A percentile compares a stretch with the other conserved stretches of the same genome.
These are phyloP conservation scores for Acromyrmex heyeri DNA, from an alignment of 1,140 invertebrate genomes.

Conservation along the genomic window DNA sequence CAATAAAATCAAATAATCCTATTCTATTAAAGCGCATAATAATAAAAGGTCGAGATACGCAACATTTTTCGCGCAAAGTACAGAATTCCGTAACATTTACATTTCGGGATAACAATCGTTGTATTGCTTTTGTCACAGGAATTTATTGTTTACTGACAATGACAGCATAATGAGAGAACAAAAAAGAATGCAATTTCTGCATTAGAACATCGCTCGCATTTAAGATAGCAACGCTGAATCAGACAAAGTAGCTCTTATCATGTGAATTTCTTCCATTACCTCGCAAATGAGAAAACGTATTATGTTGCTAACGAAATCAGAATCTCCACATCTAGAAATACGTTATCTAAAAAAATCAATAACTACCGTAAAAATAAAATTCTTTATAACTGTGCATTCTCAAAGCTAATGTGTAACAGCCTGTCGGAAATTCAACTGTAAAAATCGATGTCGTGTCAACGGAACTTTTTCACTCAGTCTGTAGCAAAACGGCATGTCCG, in stretches of 20 bases:
- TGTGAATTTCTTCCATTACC: constrained; percentile 1
- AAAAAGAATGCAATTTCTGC: constrained; percentile 1
- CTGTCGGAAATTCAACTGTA: constrained; percentile 26
- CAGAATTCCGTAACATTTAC: not conserved
- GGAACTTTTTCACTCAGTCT: constrained; percentile 16
- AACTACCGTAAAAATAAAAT: not conserved
- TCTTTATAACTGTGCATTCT: not conserved
- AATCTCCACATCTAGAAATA: not conserved
- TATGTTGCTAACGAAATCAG: not conserved
- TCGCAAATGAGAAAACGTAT: not conserved
- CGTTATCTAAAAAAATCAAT: not conserved
- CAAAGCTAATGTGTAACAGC: not conserved
- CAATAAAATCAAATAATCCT: not conserved
- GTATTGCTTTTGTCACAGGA: constrained; percentile 1
- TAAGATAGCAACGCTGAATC: not conserved
- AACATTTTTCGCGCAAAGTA: not conserved
- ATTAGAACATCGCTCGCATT: not conserved
- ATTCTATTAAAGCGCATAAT: constrained; percentile 4
- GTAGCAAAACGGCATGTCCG: not conserved
- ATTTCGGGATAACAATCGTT: not conserved
- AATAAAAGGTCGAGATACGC: not conserved
- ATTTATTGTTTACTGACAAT: constrained; percentile 28
- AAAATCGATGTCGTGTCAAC: constrained; percentile 14
- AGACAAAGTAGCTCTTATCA: constrained; percentile 10
- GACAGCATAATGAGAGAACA: constrained; percentile 11